Evolutionary conservation across 2,888 invertebrate species (phyloP).

Genomic region (Mallateleia sp.): DNA sequence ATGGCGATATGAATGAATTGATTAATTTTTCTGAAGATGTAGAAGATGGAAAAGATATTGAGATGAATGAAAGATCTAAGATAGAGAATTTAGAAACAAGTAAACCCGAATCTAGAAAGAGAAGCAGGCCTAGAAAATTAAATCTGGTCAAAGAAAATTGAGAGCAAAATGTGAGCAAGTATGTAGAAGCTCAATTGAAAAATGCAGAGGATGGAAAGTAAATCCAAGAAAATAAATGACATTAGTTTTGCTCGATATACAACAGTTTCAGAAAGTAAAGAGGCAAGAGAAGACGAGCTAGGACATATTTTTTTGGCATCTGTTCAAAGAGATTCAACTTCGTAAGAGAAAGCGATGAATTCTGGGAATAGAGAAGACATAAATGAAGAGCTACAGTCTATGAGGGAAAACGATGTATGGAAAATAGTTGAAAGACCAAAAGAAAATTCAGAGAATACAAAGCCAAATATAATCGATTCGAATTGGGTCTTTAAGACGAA

Average conservation of each 20-base stretch:
- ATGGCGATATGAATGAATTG: neutral
- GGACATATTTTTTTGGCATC: conserved; percentile 47
- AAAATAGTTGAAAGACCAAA: conserved; percentile 27
- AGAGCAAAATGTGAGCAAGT: conserved; percentile 24
- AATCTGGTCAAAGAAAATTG: conserved; percentile 7
- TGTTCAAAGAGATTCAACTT: conserved; percentile 60
- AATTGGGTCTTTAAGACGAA: conserved; percentile 76
- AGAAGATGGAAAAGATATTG: neutral
- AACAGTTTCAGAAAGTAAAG: conserved; percentile 44
- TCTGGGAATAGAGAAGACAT: conserved; percentile 59
- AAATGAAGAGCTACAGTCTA: conserved; percentile 70
- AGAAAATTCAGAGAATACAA: too few relatives aligned
- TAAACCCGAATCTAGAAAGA: conserved; percentile 56
- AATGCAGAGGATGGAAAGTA: conserved; percentile 28
- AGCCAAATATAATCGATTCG: too few relatives aligned
- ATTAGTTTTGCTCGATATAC: conserved; percentile 62
- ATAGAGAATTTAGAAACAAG: conserved; percentile 40
- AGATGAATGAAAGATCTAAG: conserved; percentile 22
- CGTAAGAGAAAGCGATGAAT: conserved; percentile 67
- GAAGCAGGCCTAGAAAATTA: conserved; percentile 69
- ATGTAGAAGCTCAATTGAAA: conserved; percentile 45
- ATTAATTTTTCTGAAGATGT: neutral
- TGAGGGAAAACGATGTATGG: conserved; percentile 55
- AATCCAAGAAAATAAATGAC: conserved; percentile 47
- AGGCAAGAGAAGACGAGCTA: conserved; percentile 29